Evolutionary conservation across 2,888 invertebrate genomes (phyloP).

Genomic region (Synergus laeviventris): DNA sequence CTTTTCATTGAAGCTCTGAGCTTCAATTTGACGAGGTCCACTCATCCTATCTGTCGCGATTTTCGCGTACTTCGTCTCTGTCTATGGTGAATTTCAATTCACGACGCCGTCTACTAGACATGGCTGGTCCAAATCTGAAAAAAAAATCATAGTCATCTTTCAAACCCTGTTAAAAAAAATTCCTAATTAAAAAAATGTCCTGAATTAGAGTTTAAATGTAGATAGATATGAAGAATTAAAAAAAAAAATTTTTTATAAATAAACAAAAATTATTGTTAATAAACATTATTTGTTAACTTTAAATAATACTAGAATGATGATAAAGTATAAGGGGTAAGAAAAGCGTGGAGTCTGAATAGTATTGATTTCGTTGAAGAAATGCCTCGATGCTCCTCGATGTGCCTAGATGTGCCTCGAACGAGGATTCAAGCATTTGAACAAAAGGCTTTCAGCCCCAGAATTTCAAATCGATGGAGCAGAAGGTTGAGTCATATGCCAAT

Average conservation of each 20-base stretch:
- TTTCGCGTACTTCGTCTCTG: slow-evolving; percentile 72
- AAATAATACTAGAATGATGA: slow-evolving; percentile 4
- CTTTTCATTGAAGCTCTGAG: slow-evolving; percentile 79
- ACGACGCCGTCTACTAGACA: slow-evolving; percentile 74
- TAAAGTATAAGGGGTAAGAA: not conserved
- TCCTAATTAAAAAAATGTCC: not conserved
- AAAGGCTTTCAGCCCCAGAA: slow-evolving; percentile 54
- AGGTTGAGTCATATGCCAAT: slow-evolving; percentile 70
- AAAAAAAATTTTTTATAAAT: slow-evolving; percentile 26
- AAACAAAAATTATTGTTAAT: slow-evolving; percentile 32
- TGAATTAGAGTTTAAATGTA: too few relatives aligned
- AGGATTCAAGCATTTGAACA: slow-evolving; percentile 50
- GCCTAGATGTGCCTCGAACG: slow-evolving; percentile 23
- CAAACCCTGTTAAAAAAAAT: not conserved
- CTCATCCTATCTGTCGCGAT: slow-evolving; percentile 75
- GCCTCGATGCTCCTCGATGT: slow-evolving; percentile 24
- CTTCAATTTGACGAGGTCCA: slow-evolving; percentile 73
- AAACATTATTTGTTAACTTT: not conserved
- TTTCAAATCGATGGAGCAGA: slow-evolving; percentile 68
- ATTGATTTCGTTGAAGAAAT: slow-evolving; percentile 17
- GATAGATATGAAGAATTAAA: not conserved
- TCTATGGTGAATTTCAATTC: slow-evolving; percentile 73
- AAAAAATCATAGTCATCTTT: slow-evolving; percentile 35
- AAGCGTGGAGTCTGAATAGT: not conserved
- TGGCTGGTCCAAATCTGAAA: slow-evolving; percentile 74